Evolutionary conservation across 2,888 invertebrate genomes (phyloP), one percentile per base, ranked within the genome.

Genomic region (Leuctra nigra): DNA sequence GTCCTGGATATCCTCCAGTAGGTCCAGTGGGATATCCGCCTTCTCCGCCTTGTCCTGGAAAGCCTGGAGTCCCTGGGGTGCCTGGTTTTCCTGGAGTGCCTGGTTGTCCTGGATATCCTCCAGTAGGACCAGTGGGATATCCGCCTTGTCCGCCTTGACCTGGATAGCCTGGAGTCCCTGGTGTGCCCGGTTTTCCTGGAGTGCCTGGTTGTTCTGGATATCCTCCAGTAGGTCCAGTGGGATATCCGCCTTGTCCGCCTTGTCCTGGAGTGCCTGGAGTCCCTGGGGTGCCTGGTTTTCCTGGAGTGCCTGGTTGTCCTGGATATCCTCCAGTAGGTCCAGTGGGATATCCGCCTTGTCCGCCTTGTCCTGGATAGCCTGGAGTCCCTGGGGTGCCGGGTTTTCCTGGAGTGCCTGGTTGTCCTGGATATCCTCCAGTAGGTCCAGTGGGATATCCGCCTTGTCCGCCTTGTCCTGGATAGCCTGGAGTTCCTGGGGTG

Each of bases 341-440:
- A 22, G 63, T 61, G 23, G 68, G 62, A 22, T 59, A 53, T 56
- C 65, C 63, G 2, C n/a, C n/a, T n/a, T 54, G 73, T 79, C 57
- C 78, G 77, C 4, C 79, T 79, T 52, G 76, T 75, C 67, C 80
- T 77, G 54, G 78, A 75, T 57, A 68, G 70, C 66, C 72, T 73
- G 68, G 81, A 77, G 14, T 22, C 66, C 55, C 59, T 1, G 59
- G 48, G 1, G 18, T 16, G 20, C 55, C 62, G 4, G 67, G 68
- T 13, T 56, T 59, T 35, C 66, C 67, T 33, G 56, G 58, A 13
- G 54, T 22, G 33, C 2, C 63, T 22, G 64, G 64, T 2, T 47
- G 36, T 6, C 62, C 63, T 68, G 35, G 39, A 46, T 46, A 50
- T 7, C 33, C 24, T 16, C 59, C 61, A 14, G 61, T 59, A 25